Evolutionary conservation across 1,140 invertebrate genomes (phyloP).

Genomic region (Melipona quadrifasciata): DNA sequence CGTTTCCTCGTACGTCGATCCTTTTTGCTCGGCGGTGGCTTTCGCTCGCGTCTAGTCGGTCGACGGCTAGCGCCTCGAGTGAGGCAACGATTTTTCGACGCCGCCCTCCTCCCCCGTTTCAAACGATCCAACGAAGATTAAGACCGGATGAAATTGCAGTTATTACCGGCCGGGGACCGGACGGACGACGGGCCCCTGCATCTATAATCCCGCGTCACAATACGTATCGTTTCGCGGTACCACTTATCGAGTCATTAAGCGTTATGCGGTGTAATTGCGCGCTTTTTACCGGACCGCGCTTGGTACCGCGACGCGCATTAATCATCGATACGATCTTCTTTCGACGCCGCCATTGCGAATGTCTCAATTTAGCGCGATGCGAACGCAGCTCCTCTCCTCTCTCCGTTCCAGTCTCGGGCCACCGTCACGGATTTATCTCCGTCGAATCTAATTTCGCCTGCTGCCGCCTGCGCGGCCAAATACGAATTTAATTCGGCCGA

Average conservation of each 20-base stretch:
- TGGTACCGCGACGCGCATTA: slow-evolving; percentile 14
- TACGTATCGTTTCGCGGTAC: slow-evolving; percentile 28
- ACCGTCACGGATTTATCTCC: slow-evolving; percentile 28
- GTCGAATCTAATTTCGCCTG: slow-evolving; percentile 33
- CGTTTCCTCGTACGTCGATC: neutral
- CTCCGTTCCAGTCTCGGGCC: neutral
- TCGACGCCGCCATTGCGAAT: slow-evolving; percentile 38
- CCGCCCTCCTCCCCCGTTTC: neutral
- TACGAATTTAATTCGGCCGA: slow-evolving; percentile 44
- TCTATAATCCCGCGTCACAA: slow-evolving; percentile 36
- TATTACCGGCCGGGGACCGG: slow-evolving; percentile 22
- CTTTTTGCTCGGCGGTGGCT: neutral
- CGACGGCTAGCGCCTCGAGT: slow-evolving; percentile 4
- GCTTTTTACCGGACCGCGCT: slow-evolving; percentile 12
- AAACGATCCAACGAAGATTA: slow-evolving; percentile 30
- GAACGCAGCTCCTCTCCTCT: neutral
- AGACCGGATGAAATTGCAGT: slow-evolving; percentile 49
- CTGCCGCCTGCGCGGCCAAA: slow-evolving; percentile 8
- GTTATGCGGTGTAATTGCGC: slow-evolving; percentile 40
- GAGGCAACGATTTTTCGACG: slow-evolving; percentile 4
- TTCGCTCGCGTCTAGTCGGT: neutral
- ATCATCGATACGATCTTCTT: slow-evolving; percentile 53
- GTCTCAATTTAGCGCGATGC: slow-evolving; percentile 34
- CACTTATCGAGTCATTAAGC: slow-evolving; percentile 51
- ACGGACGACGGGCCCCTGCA: neutral